Conservation (phyloP, 2,888 invertebrate genomes). For the Pegoplata infirma region DNA sequence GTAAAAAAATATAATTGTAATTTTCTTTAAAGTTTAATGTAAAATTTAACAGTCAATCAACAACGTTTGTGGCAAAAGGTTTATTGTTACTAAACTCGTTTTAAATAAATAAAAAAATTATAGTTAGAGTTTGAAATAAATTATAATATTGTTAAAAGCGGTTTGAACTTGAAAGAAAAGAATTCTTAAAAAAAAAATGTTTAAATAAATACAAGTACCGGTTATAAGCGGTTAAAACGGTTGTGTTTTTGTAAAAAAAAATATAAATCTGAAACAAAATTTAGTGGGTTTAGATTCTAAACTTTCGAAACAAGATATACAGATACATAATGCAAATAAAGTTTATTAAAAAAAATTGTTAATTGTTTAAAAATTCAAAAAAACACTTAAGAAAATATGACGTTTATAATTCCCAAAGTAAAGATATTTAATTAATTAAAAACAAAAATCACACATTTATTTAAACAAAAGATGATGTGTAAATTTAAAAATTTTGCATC, state of each 20-base stretch:
- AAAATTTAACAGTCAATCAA: slow-evolving; percentile 62
- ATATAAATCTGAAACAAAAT: background rate
- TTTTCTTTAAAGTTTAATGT: slow-evolving; percentile 59
- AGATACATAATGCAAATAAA: background rate
- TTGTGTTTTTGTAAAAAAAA: background rate
- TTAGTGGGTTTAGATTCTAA: background rate
- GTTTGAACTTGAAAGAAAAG: slow-evolving; percentile 14
- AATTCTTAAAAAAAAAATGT: slow-evolving; percentile 16
- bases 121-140: slow-evolving; percentile 20
- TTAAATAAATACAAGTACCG: too few relatives aligned
- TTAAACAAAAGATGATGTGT: background rate
- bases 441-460: background rate
- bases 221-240: slow-evolving; percentile 3
- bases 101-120: background rate
- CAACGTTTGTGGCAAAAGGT: slow-evolving; percentile 60
- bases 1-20: slow-evolving; percentile 49
- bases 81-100: slow-evolving; percentile 33
- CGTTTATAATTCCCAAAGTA: background rate
- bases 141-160: background rate
- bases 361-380: background rate
- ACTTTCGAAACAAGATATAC: background rate
- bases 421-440: background rate
- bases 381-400: background rate
- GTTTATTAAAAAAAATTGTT: background rate
- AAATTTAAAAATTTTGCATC: background rate